Conservation (phyloP, 2,113 vertebrate species). For the Pardalotus punctatus region DNA sequence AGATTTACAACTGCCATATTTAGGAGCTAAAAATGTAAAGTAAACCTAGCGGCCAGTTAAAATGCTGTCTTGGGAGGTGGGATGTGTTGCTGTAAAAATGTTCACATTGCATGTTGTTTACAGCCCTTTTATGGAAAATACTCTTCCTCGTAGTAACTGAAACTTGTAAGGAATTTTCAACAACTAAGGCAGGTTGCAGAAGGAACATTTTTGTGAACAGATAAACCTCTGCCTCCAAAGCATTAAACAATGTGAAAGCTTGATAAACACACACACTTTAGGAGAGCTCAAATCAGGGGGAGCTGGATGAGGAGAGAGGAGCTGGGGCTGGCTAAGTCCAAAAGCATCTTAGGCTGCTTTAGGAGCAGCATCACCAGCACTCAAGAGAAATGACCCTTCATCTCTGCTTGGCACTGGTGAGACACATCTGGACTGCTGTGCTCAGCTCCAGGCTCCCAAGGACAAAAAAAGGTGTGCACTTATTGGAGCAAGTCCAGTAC, state of each 20-base stretch:
- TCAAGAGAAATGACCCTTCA: background rate
- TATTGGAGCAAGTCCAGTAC: background rate
- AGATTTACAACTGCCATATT: background rate
- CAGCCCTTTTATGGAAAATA: background rate
- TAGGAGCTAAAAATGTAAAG: background rate
- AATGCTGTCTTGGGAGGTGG: background rate
- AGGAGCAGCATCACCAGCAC: background rate
- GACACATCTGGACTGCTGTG: background rate
- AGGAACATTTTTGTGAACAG: background rate
- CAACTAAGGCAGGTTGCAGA: background rate
- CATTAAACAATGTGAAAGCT: background rate
- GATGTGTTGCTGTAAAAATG: background rate
- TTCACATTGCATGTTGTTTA: background rate
- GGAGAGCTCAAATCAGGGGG: background rate
- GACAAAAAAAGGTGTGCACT: background rate
- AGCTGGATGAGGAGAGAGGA: rapidly evolving
- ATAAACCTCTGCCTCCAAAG: background rate
- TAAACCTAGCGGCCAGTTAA: background rate
- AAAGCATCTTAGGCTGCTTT: background rate
- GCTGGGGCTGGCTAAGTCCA: background rate
- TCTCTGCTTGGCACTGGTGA: background rate
- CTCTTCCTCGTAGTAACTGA: background rate
- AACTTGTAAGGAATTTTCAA: background rate
- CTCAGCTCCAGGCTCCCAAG: background rate
- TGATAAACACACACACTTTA: background rate